These are phyloP conservation scores for Podiceps cristatus DNA, from an alignment of 2,113 vertebrate genomes.

Conservation along the genomic window DNA sequence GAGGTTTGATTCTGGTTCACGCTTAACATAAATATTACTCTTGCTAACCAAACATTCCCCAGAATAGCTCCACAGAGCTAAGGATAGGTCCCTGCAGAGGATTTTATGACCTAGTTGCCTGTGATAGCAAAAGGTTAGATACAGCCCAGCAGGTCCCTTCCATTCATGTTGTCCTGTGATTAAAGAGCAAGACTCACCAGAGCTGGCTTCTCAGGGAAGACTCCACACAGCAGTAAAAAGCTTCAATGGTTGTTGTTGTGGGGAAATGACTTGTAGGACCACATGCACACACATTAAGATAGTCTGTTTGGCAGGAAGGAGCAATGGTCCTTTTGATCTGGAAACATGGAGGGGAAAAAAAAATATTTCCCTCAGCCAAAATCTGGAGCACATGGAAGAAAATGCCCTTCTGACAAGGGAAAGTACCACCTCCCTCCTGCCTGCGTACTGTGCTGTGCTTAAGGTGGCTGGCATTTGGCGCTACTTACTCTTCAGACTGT, in stretches of 20 bases:
- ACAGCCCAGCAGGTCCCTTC: background rate
- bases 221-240: background rate
- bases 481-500: background rate
- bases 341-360: background rate
- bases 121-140: background rate
- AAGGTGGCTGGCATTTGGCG: background rate
- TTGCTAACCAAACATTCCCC: background rate
- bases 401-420: background rate
- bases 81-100: background rate
- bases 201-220: background rate
- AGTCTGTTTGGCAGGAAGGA: background rate
- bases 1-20: conserved; percentile 11
- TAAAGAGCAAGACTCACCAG: background rate
- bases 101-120: background rate
- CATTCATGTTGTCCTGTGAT: accelerated
- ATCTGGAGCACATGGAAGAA: background rate
- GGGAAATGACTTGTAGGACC: background rate
- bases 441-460: accelerated
- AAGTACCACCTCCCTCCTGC: background rate
- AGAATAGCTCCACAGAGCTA: background rate
- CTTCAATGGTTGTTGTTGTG: background rate
- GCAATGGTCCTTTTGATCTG: background rate
- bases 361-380: background rate
- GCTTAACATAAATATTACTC: conserved; percentile 8
- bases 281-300: background rate